Base-by-base conservation (phyloP, 2,113 vertebrate species). In the Periophthalmus modestus region DNA sequence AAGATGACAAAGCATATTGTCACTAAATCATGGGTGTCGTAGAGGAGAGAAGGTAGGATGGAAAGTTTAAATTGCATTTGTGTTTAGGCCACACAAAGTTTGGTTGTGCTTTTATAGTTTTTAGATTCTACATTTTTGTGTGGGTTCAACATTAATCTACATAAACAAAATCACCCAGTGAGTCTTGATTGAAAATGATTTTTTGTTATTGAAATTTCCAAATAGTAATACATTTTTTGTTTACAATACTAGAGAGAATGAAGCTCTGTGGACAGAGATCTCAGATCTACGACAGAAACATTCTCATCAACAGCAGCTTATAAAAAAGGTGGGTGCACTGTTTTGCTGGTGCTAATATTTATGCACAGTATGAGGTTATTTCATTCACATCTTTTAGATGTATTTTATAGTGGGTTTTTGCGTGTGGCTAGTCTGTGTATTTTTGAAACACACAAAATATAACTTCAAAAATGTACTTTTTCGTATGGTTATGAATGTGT, bases 251-350 rank as follows among this genome's bases (percentile, higher is more conserved):
- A 99, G 97, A 87, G 96, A 99, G 82, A 99, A 99, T 77, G 97
- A 99, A 87, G 94, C 96, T 18, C 93, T 99, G 74, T 99, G 97
- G 97, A 95, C 94, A 39, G 97, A 98, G 78, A 95, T 99, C 62
- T 93, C 96, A 69, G 97, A 98, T 59, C 89, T 99, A 81, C 92
- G 97, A 80, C 94, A 96, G 87, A 98, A 98, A 85, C 97, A 99
- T n/a, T 80, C 92, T 24, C 94, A 97, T 12, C 97, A 99, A 19
- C 97, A 98, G 16, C 96, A 98, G 77, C 95, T 98, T 80, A 97
- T 99, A 86, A 94, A 97, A 73, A 96, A 99, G 95, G 97, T 98
- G 28, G 75, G 74, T 0, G 24, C 1, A 5, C 15, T 43, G n/a
- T 66, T 9, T 55, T 23, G 12, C 57, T 24, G 13, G 13, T 0